Evolutionary conservation across 2,797 vertebrate genomes (phyloP), one percentile per base, ranked within the genome.

Genomic region (Leptatherina wallacei): DNA sequence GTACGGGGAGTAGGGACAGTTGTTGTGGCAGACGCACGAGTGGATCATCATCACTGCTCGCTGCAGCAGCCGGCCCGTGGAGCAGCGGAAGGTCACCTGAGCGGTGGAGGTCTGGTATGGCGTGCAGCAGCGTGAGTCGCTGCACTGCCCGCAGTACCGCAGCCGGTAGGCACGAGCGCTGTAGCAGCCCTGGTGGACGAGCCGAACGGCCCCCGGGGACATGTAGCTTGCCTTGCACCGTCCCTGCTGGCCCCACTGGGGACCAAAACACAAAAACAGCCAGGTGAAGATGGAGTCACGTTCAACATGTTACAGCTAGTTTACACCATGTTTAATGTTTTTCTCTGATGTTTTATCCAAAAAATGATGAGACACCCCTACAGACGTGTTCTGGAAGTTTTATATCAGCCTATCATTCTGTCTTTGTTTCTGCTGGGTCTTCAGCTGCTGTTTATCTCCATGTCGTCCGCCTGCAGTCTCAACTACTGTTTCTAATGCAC

Each of bases 41-140:
- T 91, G 92, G 80, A 95, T 93, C 85, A 90, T 83, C 95, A 95
- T 95, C 65, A 95, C 92, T 0, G 91, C 64, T 54, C 88, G 82
- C 58, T 30, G 81, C 10, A 92, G 20, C 51, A 82, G 63, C 11
- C 71, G 72, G 56, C 94, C 93, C 0, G 20, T 63, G 4, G 81
- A 80, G 65, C 95, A 95, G 44, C 51, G 86, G 88, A 95, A 95
- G 69, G 87, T 81, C 63, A 94, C 91, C n/a, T 76, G 16, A 4
- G 83, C 71, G 0, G 94, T 95, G 85, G 64, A 76, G 69, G 92
- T 93, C 8, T 66, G 88, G 64, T 87, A 61, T 0, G 95, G 95
- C 0, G 86, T 93, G 73, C 94, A 95, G 88, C 94, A 95, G 69
- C 92, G 91, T 4, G 87, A 76, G 68, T 94, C 91, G 0, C 76